Evolutionary conservation across 2,888 invertebrate genomes (phyloP), one percentile per base, ranked within the genome.

Genomic region (Desoria tigrina): DNA sequence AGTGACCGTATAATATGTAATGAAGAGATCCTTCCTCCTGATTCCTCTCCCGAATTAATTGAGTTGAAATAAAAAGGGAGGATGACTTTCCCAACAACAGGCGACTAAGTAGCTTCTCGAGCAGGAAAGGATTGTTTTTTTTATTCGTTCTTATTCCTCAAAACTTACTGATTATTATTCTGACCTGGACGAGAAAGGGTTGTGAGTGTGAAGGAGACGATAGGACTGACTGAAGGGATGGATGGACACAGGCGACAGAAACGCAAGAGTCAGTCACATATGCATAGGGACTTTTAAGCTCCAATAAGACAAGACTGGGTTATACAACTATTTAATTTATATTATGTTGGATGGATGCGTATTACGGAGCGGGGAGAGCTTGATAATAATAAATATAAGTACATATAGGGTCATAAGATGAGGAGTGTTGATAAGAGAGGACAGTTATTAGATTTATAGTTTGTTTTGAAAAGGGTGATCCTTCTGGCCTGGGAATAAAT

Each of bases 401-500:
- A 67, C 67, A 53, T 70, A 67, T 63, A 65, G 72, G 74, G 74
- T 74, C 72, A 72, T 71, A 64, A 73, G 75, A 75, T 75, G 72
- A 69, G 67, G 59, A 65, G 75, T 73, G 75, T 69, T 75, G 75
- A 75, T 75, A 75, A 74, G 69, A 64, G 61, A 54, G 69, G 74
- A 72, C 72, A 74, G 69, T 75, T 71, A 75, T 72, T 74, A 74
- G 75, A 75, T 75, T 75, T 75, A 75, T 75, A 69, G 75, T 74
- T 75, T 75, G 75, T 75, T 75, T 75, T 72, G 71, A 70, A 72
- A 74, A 71, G 72, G 75, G 71, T 71, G 73, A 75, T 72, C 68
- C 68, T 64, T 68, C 63, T 63, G 63, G 62, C 60, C 63, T 55
- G 68, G 59, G 65, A 69, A 71, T 71, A 71, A 73, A 74, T 74